phyloP scores from a whole-genome alignment of 1,140 invertebrate genomes.

The Plutomurus gul region DNA sequence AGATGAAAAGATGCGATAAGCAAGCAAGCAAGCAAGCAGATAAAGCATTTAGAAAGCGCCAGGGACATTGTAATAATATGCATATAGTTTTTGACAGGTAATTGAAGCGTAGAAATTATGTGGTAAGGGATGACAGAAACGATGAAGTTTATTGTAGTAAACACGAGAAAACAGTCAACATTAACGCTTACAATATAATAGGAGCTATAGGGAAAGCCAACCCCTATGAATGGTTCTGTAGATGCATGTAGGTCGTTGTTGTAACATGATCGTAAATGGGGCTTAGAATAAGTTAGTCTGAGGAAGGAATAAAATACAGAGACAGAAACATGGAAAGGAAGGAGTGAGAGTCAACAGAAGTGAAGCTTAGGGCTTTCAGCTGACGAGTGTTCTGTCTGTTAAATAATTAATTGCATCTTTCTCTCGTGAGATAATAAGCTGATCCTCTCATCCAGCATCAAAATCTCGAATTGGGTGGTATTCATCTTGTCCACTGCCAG shows the following conservation, averaged over 20 bases:
- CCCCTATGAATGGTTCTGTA: neutral
- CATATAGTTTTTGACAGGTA: slow-evolving; percentile 16
- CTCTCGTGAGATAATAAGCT: slow-evolving; percentile 35
- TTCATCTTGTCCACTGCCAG: slow-evolving; percentile 39
- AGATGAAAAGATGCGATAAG: neutral
- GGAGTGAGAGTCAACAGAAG: neutral
- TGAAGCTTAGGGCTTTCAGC: slow-evolving; percentile 23
- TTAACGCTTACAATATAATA: no score
- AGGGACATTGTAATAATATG: neutral
- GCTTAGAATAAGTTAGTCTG: neutral
- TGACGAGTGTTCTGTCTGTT: slow-evolving; percentile 20
- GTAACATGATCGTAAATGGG: slow-evolving; percentile 21
- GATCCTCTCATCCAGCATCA: slow-evolving; percentile 24
- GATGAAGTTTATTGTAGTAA: slow-evolving; percentile 13
- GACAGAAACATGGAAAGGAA: neutral
- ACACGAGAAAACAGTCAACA: neutral
- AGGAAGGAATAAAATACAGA: neutral
- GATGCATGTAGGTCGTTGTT: slow-evolving; percentile 13
- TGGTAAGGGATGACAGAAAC: neutral
- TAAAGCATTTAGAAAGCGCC: neutral
- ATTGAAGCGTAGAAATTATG: slow-evolving; percentile 8
- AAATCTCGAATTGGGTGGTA: slow-evolving; percentile 43
- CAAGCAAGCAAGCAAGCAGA: neutral
- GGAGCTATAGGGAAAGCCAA: no score
- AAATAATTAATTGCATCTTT: slow-evolving; percentile 31